Conservation (phyloP, 2,113 vertebrate species). For the Lepisosteus osseus region DNA sequence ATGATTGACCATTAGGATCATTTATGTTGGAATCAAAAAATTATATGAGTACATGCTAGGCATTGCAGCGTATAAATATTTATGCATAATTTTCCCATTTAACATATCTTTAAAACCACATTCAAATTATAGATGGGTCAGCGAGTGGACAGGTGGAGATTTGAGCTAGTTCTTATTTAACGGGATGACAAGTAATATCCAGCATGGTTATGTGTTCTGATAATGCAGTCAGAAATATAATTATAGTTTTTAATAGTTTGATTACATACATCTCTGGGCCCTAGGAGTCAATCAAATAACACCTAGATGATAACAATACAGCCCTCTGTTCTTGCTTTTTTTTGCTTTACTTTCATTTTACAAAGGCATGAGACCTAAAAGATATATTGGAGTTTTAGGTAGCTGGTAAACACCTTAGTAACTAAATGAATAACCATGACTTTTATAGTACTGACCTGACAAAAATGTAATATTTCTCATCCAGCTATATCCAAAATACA, state of each 20-base stretch:
- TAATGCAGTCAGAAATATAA: neutral
- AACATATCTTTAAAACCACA: conserved; percentile 5
- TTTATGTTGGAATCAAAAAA: neutral
- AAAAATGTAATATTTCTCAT: no score
- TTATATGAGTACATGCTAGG: neutral
- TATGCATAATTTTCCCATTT: conserved; percentile 2
- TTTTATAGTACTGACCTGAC: no score
- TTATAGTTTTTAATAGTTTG: neutral
- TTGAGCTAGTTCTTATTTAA: neutral
- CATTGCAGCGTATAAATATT: conserved; percentile 5
- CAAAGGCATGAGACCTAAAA: no score
- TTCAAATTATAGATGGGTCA: neutral
- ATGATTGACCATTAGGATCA: conserved; percentile 3
- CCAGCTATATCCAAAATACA: no score
- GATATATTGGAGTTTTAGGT: no score
- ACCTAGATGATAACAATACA: neutral
- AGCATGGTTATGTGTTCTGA: neutral
- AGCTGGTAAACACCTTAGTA: no score
- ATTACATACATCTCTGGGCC: neutral
- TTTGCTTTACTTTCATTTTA: no score
- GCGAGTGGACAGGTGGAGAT: conserved; percentile 4
- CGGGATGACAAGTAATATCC: conserved; percentile 2
- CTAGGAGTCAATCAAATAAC: neutral
- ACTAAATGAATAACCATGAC: no score
- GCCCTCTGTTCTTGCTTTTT: no score